These are phyloP conservation scores for Epinotia demarniana DNA, from an alignment of 2,888 invertebrate genomes.

Conservation along the genomic window DNA sequence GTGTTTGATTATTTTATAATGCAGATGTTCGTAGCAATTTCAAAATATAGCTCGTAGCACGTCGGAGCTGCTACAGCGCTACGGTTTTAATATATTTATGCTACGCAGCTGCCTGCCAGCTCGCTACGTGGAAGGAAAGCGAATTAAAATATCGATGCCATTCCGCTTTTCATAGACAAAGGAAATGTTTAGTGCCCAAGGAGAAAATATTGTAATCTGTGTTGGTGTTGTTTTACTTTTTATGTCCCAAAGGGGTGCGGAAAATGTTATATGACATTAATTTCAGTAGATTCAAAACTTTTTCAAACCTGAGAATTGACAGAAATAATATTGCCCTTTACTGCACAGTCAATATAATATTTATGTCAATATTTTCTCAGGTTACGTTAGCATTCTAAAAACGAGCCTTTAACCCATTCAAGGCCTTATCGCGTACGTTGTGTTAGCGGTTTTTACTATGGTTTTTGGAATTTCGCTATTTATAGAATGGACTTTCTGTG, in stretches of 20 bases:
- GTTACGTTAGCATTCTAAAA: too few relatives aligned
- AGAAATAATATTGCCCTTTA: too few relatives aligned
- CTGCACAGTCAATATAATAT: too few relatives aligned
- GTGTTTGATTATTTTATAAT: constrained; percentile 2
- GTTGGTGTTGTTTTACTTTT: background rate
- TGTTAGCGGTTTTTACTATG: too few relatives aligned
- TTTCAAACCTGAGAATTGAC: too few relatives aligned
- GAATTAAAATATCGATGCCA: constrained; percentile 59
- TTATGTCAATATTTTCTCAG: too few relatives aligned
- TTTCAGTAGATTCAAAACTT: too few relatives aligned
- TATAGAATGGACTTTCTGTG: too few relatives aligned
- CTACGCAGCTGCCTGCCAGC: constrained; percentile 31
- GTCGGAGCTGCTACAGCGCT: constrained; percentile 17
- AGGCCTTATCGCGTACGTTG: too few relatives aligned
- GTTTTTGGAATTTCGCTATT: too few relatives aligned
- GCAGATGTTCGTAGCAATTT: constrained; percentile 27
- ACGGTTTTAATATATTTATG: constrained; percentile 28
- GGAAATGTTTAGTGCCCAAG: background rate
- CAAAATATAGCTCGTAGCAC: constrained; percentile 26
- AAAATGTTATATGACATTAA: background rate
- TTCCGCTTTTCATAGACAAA: background rate
- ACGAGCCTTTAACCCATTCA: too few relatives aligned
- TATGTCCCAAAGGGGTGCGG: background rate
- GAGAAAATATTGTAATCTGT: background rate
- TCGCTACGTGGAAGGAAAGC: constrained; percentile 48